Percentiles rank a stretch among this genome's conserved stretches.
Conservation (phyloP, 2,113 vertebrate species). For the Corythaeola cristata region DNA sequence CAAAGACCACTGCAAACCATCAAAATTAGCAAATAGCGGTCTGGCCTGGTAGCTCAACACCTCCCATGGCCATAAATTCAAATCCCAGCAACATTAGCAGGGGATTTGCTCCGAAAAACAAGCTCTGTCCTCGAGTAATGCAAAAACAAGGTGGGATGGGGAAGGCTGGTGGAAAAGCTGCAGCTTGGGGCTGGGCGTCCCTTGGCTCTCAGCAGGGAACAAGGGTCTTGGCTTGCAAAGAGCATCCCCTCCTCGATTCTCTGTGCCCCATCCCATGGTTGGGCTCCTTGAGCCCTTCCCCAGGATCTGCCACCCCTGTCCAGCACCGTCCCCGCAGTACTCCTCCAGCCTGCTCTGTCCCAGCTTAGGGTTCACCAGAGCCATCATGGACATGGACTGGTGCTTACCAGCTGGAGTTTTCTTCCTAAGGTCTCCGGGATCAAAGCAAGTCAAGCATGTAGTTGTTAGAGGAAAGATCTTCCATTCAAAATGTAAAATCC, state of each 20-base stretch:
- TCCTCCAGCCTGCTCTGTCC: neutral
- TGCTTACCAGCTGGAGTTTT: neutral
- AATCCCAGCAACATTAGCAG: conserved; percentile 19
- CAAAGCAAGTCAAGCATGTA: neutral
- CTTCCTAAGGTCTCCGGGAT: neutral
- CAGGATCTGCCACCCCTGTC: neutral
- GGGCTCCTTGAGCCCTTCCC: neutral
- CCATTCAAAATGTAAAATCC: neutral
- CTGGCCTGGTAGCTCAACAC: conserved; percentile 57
- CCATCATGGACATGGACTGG: rapidly evolving
- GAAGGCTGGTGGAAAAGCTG: neutral
- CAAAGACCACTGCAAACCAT: conserved; percentile 1
- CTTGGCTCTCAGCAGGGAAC: neutral
- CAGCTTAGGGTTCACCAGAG: neutral
- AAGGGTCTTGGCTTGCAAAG: neutral
- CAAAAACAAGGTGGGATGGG: conserved; percentile 40
- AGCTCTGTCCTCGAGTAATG: neutral
- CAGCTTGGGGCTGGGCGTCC: rapidly evolving
- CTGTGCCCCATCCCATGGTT: neutral
- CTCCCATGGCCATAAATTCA: conserved; percentile 48
- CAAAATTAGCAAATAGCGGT: conserved; percentile 48
- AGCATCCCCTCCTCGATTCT: neutral
- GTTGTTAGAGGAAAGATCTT: neutral
- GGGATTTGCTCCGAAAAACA: conserved; percentile 22
- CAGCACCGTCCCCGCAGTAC: rapidly evolving